Conservation (phyloP, 2,888 invertebrate species). For the Pyrochroa serraticornis region DNA sequence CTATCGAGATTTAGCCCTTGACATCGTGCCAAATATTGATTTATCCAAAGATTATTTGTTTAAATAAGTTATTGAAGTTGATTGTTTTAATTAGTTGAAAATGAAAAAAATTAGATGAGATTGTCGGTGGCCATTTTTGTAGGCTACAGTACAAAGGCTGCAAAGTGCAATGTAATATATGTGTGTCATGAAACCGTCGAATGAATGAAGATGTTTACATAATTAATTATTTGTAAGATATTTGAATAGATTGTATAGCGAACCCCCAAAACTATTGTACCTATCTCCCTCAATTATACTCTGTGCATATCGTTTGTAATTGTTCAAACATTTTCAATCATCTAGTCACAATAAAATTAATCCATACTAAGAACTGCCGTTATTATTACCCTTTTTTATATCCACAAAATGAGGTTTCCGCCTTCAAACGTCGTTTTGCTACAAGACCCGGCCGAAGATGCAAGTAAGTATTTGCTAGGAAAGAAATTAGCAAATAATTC, state of each 20-base stretch:
- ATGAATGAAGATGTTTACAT: slow-evolving; percentile 25
- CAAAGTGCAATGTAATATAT: slow-evolving; percentile 54
- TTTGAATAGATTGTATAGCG: slow-evolving; percentile 50
- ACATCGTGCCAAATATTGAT: slow-evolving; percentile 42
- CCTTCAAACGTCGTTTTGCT: not conserved
- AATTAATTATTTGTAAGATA: slow-evolving; percentile 45
- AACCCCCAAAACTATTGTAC: slow-evolving; percentile 43
- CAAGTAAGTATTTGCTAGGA: too few species aligned
- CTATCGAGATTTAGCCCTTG: slow-evolving; percentile 11
- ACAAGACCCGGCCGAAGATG: too few species aligned
- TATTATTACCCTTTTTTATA: not conserved
- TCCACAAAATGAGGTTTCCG: not conserved
- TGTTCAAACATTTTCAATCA: slow-evolving; percentile 65
- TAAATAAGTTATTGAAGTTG: slow-evolving; percentile 27
- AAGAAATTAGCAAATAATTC: too few species aligned
- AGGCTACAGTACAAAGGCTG: slow-evolving; percentile 50
- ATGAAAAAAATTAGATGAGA: slow-evolving; percentile 35
- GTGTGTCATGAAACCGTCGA: slow-evolving; percentile 22
- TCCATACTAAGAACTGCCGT: slow-evolving; percentile 40
- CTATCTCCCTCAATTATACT: slow-evolving; percentile 54
- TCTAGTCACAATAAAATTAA: slow-evolving; percentile 71
- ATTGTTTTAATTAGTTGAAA: slow-evolving; percentile 19
- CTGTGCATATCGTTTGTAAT: slow-evolving; percentile 67
- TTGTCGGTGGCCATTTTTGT: slow-evolving; percentile 43
- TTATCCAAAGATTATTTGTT: slow-evolving; percentile 45